Evolutionary conservation across 2,797 vertebrate species (phyloP), one percentile per base, ranked within the genome.

Genomic region (Xenops minutus): DNA sequence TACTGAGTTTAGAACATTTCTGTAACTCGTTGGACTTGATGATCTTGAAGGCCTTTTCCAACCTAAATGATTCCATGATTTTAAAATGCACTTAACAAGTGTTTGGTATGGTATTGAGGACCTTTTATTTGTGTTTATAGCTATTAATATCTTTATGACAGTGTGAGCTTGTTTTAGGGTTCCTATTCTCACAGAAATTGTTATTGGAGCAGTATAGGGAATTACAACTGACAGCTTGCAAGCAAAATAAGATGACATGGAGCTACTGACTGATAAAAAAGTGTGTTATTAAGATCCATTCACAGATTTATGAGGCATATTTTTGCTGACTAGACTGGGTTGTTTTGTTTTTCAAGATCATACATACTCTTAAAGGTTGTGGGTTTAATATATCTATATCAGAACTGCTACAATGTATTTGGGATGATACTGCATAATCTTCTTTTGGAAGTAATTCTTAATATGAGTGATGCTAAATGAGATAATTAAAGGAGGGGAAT

Each of bases 281-380:
- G 4, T 13, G 5, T 24, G 13, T 26, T 44, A 5, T 0, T 0
- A 39, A 62, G 36, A 27, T 64, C 14, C 13, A 10, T 56, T 55
- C 26, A 27, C 24, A 34, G 26, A 7, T 75, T 64, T 74, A 8
- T 5, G 4, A 49, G 56, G 18, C 75, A 24, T 68, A 24, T 56
- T 68, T 87, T 78, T 51, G 27, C 46, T 52, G 51, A 36, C 13
- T 19, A 15, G 14, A 32, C 14, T 30, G 22, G 22, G 13, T 12
- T 21, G 17, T 23, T 54, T 55, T 80, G 21, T n/a, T 72, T 61
- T 91, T 79, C 21, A 14, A 74, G 22, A 18, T 66, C 19, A 32
- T 30, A 13, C 3, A 4, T 52, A 11, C n/a, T 88, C 30, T 72
- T 84, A 49, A 54, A 56, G 21, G 13, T 39, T 71, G 4, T 71